Conservation (phyloP, 2,888 invertebrate species). For the Mesorhabditis spiculigera region DNA sequence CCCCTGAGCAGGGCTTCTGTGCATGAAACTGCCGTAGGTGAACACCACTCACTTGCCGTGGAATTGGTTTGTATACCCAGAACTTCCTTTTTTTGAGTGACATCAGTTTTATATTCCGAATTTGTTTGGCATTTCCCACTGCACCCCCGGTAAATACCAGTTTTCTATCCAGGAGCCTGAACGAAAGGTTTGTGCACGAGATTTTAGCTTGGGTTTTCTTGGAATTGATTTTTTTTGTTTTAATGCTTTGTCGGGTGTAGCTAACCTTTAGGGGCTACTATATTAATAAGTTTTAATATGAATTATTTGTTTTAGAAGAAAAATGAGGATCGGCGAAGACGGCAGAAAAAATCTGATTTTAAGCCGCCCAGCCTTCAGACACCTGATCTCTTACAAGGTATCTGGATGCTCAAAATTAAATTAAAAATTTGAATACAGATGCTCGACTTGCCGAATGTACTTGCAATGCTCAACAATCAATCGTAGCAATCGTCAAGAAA, state of each 20-base stretch:
- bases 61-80: too few species aligned
- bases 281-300: too few species aligned
- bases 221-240: not conserved
- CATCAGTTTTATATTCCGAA: too few species aligned
- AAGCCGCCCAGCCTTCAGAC: slow-evolving; percentile 35
- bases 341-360: slow-evolving; percentile 31
- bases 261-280: too few species aligned
- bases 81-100: too few species aligned
- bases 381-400: slow-evolving; percentile 44
- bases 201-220: not conserved
- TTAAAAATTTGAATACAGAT: slow-evolving; percentile 22
- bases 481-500: slow-evolving; percentile 33
- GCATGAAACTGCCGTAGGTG: too few species aligned
- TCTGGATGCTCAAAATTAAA: not conserved
- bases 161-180: not conserved
- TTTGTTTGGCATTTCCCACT: too few species aligned
- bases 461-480: slow-evolving; percentile 32
- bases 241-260: not conserved
- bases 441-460: slow-evolving; percentile 45
- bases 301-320: slow-evolving; percentile 25
- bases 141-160: too few species aligned
- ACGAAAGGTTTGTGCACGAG: slow-evolving; percentile 4
- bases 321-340: slow-evolving; percentile 36
- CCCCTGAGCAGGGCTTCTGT: too few species aligned
- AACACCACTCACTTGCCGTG: too few species aligned